These are phyloP conservation scores for Hippopotamyrus pictus DNA, from an alignment of 2,797 vertebrate species.

Conservation along the genomic window DNA sequence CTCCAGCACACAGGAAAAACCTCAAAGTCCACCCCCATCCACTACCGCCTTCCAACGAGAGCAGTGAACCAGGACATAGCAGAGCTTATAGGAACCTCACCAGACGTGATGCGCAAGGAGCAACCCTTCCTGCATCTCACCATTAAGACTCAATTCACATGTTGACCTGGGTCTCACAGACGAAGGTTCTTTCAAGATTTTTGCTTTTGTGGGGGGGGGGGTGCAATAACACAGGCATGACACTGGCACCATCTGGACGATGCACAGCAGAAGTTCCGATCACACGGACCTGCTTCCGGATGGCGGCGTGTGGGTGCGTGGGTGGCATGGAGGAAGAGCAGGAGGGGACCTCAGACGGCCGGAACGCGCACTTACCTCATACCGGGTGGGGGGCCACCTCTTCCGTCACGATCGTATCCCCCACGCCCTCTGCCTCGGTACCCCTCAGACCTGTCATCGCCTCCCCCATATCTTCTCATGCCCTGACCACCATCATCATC, in stretches of 20 bases:
- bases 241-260: neutral
- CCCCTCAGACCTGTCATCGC: constrained; percentile 59
- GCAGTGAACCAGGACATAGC: neutral
- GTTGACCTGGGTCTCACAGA: constrained; percentile 1
- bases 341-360: constrained; percentile 59
- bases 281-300: neutral
- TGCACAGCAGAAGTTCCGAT: neutral
- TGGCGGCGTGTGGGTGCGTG: neutral
- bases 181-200: neutral
- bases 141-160: neutral
- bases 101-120: neutral
- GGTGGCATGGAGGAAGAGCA: constrained; percentile 23
- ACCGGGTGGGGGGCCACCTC: constrained; percentile 64
- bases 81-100: neutral
- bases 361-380: constrained; percentile 73
- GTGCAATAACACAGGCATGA: neutral
- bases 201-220: neutral
- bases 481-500: constrained; percentile 52
- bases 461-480: constrained; percentile 53
- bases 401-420: constrained; percentile 45
- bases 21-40: neutral
- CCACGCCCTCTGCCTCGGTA: constrained; percentile 49
- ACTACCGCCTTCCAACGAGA: neutral
- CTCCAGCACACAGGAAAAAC: neutral
- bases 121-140: neutral